Conservation (phyloP, 2,797 vertebrate genomes). For the Gorsachius magnificus region DNA sequence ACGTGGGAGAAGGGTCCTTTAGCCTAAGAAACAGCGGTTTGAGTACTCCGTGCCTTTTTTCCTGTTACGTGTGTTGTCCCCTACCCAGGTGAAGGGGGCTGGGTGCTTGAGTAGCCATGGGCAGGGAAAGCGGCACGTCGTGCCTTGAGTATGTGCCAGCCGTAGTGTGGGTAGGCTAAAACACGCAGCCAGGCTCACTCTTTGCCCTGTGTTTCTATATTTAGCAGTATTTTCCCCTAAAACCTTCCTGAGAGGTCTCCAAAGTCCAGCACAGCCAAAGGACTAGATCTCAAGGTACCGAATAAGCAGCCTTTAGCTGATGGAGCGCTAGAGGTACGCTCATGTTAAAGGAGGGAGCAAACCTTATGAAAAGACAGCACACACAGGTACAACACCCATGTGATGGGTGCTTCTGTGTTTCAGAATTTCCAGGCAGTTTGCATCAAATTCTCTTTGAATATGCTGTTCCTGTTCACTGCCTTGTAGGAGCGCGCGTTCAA, state of each 20-base stretch:
- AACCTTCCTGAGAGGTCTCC: no score
- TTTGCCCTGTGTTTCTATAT: background rate
- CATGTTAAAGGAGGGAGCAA: background rate
- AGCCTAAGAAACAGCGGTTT: background rate
- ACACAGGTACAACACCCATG: no score
- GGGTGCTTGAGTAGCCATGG: background rate
- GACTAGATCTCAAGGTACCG: background rate
- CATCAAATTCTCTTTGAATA: background rate
- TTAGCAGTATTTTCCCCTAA: background rate
- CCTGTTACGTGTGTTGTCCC: background rate
- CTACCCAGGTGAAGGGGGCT: no score
- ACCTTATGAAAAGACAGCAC: background rate
- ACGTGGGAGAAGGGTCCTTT: background rate
- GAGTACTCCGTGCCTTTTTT: background rate
- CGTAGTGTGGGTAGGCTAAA: background rate
- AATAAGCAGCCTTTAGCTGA: background rate
- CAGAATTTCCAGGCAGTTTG: background rate
- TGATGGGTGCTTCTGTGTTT: background rate
- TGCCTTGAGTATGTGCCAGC: no score
- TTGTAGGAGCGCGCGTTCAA: background rate
- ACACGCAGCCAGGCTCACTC: accelerated
- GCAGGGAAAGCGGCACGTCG: no score
- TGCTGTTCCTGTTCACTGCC: background rate
- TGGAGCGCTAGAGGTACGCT: background rate
- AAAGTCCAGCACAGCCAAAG: background rate